Conservation (phyloP, 1,140 invertebrate genomes). For the Aphelenchoides fujianensis region DNA sequence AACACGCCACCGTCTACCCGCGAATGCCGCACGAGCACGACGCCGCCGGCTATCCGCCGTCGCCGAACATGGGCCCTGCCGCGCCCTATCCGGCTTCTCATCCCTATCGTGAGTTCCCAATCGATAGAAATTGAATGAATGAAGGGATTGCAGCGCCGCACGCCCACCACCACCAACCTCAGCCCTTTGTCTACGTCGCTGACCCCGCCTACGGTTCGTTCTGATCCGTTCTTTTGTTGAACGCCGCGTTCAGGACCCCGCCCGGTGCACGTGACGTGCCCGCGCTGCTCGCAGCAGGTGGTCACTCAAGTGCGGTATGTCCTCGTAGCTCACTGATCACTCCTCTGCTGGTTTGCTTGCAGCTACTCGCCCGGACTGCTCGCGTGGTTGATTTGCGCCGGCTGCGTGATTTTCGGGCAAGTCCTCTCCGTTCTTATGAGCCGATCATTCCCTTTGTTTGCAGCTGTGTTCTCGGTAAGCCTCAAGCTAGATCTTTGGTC, state of each 20-base stretch:
- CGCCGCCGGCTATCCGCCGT: background rate
- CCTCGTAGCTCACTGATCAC: no score
- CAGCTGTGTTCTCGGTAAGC: background rate
- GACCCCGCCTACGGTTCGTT: constrained; percentile 6
- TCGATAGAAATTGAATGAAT: background rate
- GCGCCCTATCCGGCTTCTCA: background rate
- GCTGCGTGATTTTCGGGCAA: constrained; percentile 8
- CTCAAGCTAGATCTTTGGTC: no score
- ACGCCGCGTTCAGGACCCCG: background rate
- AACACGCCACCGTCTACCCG: background rate
- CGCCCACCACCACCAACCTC: background rate
- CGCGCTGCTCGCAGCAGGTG: background rate
- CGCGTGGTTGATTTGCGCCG: constrained; percentile 4
- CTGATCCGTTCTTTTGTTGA: background rate
- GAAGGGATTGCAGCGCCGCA: background rate
- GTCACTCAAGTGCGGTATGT: constrained; percentile 2
- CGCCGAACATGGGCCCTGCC: background rate
- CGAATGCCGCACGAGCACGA: no score
- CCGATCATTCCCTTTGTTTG: background rate
- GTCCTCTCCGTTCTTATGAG: no score
- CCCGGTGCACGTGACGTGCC: background rate
- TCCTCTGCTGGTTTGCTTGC: no score
- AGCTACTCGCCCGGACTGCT: constrained; percentile 1
- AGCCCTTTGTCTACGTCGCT: constrained; percentile 5
- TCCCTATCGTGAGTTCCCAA: background rate